Evolutionary conservation across 2,113 vertebrate genomes (phyloP), one percentile per base, ranked within the genome.

Genomic region (Burhinus oedicnemus): DNA sequence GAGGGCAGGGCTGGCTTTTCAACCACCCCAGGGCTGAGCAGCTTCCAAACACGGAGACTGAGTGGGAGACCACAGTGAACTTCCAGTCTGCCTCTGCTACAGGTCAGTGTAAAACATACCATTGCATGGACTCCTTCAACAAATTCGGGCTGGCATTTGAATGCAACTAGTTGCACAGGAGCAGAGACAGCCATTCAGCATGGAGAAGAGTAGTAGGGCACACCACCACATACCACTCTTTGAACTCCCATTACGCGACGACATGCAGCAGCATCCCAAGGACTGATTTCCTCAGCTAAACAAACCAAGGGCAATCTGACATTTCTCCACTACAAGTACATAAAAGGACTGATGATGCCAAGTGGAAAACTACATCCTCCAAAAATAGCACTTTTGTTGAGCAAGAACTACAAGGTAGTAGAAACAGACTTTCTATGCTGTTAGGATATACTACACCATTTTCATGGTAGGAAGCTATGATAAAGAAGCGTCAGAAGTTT

Each of bases 211-310:
- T 57, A 92, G 47, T 4, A 83, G 44, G 40, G 30, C 40, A 57
- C 57, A 40, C 19, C 65, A 62, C 27, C 7, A 40, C 20, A 18
- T 6, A 51, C 11, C 6, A 10, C 58, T 77, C 80, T 45, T n/a
- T 12, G 54, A 68, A 72, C 11, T 81, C 49, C 40, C 0, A 1
- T 23, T 77, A 42, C 0, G 0, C 38, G 58, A 62, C 19, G 17
- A 69, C 19, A 58, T 0, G 3, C 49, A 65, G 69, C 38, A 57
- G 40, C 65, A 83, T 19, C 77, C 72, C 54, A 70, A 69, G 70
- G 38, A 74, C 72, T 29, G 19, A 66, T 12, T 44, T 74, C 77
- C 54, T 61, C 58, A 61, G n/a, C 40, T 62, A 57, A 91, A 89
- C 27, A 29, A 69, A 25, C 34, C 49, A 77, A 36, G 15, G 19